These are phyloP conservation scores for Chionoecetes opilio DNA, from an alignment of 1,140 invertebrate species.

Conservation along the genomic window DNA sequence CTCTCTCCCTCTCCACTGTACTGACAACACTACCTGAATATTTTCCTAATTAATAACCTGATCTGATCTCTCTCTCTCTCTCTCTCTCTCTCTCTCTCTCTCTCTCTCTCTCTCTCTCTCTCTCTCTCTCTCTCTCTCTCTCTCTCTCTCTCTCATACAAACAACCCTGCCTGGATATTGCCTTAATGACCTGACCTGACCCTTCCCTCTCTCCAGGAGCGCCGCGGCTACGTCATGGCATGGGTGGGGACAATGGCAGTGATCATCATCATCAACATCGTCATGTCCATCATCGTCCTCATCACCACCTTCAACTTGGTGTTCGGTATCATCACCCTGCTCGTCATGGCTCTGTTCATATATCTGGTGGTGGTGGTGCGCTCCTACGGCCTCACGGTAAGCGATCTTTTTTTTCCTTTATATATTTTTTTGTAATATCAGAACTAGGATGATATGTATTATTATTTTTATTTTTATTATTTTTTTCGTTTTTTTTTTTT, in stretches of 20 bases:
- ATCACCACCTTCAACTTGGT: slow-evolving; percentile 45
- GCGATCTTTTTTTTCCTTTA: background rate
- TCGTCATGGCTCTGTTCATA: slow-evolving; percentile 50
- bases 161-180: background rate
- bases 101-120: too few species aligned
- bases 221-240: slow-evolving; percentile 56
- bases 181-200: background rate
- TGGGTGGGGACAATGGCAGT: slow-evolving; percentile 56
- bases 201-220: slow-evolving; percentile 33
- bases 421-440: background rate
- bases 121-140: too few species aligned
- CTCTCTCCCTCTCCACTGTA: too few species aligned
- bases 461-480: too few species aligned
- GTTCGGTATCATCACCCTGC: slow-evolving; percentile 9
- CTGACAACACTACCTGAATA: too few species aligned
- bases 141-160: background rate
- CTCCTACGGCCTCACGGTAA: slow-evolving; percentile 60
- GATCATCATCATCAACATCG: slow-evolving; percentile 66
- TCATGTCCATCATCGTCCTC: slow-evolving; percentile 40
- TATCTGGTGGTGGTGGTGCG: slow-evolving; percentile 65
- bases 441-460: too few species aligned
- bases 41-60: too few species aligned
- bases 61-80: too few species aligned
- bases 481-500: too few species aligned
- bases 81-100: too few species aligned